These are phyloP conservation scores for Dermochelys coriacea DNA, from an alignment of 2,797 vertebrate genomes.

Conservation along the genomic window DNA sequence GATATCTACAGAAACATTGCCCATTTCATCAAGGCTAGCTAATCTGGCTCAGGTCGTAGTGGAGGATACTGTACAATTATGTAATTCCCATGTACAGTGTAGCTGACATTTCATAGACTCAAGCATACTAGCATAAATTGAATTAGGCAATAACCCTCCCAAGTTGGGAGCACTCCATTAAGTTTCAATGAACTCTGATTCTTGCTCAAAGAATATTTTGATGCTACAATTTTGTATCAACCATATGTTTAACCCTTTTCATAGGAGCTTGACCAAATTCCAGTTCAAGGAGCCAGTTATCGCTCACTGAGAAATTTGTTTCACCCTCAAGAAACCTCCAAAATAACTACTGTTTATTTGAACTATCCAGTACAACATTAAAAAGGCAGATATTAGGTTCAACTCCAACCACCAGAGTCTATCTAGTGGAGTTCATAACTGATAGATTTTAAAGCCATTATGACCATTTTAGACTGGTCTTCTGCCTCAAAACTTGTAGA, in stretches of 20 bases:
- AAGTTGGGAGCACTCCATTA: accelerated
- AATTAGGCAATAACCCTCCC: not conserved
- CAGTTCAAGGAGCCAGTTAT: not conserved
- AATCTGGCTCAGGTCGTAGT: not conserved
- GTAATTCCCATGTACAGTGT: not conserved
- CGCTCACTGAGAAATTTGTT: not conserved
- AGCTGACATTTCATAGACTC: not conserved
- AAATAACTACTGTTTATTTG: not conserved
- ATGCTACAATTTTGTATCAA: not conserved
- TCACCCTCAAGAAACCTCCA: not conserved
- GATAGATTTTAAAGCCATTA: not conserved
- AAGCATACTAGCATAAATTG: not conserved
- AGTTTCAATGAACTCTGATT: not conserved
- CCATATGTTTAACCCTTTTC: not conserved
- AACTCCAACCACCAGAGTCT: not conserved
- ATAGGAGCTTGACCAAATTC: not conserved
- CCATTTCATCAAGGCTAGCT: not conserved
- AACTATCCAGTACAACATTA: not conserved
- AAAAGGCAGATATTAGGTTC: not conserved
- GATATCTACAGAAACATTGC: not conserved
- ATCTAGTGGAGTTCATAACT: not conserved
- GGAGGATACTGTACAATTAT: not conserved
- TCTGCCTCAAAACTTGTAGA: not conserved
- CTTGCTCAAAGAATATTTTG: accelerated
- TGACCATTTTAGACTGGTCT: not conserved